A percentile compares a stretch with the other conserved stretches of the same genome.
Evolutionary conservation across 2,888 invertebrate species (phyloP).

Genomic region (Miltochrista miniata): DNA sequence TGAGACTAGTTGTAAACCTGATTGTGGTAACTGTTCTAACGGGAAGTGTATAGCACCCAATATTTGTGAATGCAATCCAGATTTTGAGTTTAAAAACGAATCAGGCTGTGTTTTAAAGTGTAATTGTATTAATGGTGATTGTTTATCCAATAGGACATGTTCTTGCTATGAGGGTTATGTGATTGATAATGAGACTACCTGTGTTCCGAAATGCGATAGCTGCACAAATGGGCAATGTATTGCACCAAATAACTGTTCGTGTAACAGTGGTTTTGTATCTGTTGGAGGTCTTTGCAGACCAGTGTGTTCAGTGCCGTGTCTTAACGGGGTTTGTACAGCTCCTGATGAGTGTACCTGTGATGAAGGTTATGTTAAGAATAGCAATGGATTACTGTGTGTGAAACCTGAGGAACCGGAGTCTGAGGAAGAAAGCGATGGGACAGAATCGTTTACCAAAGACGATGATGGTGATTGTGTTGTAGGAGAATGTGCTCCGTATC

Average conservation of each 20-base stretch:
- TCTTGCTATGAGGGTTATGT: slow-evolving; percentile 26
- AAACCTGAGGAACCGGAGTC: no score
- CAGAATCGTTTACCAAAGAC: no score
- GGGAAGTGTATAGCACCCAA: slow-evolving; percentile 61
- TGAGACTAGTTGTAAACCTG: slow-evolving; percentile 37
- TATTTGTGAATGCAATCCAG: slow-evolving; percentile 46
- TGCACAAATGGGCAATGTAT: slow-evolving; percentile 41
- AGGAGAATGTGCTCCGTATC: no score
- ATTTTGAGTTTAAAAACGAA: slow-evolving; percentile 39
- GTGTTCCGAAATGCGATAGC: slow-evolving; percentile 28
- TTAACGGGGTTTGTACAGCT: slow-evolving; percentile 35
- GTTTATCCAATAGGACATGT: slow-evolving; percentile 60
- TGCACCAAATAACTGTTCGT: slow-evolving; percentile 23
- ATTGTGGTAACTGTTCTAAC: slow-evolving; percentile 36
- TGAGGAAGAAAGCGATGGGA: slow-evolving; percentile 20
- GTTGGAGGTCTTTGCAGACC: slow-evolving; percentile 24
- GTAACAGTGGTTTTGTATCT: slow-evolving; percentile 22
- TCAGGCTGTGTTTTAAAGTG: slow-evolving; percentile 57
- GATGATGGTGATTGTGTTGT: no score
- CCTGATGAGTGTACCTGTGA: slow-evolving; percentile 39
- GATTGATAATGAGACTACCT: slow-evolving; percentile 10
- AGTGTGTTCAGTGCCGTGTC: slow-evolving; percentile 22
- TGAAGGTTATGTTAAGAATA: slow-evolving; percentile 35
- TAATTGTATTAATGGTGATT: slow-evolving; percentile 70
- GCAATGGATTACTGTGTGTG: slow-evolving; percentile 17